A percentile compares a stretch with the other conserved stretches of the same genome.
Conservation (phyloP, 2,797 vertebrate species). For the Diplodus sargus region DNA sequence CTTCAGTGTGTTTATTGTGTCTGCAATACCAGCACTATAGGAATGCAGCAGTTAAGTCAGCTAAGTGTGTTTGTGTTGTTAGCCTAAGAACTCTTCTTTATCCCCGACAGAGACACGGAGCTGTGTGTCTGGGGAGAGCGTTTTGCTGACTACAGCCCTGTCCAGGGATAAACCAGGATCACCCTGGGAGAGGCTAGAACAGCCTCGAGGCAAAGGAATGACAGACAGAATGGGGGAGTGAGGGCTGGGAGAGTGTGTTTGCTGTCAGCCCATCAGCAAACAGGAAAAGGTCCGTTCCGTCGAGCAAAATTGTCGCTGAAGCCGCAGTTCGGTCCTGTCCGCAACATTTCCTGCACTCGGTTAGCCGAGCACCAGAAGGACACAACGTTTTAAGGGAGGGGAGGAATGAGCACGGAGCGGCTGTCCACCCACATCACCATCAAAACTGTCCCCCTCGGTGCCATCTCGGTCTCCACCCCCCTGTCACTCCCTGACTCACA, state of each 20-base stretch:
- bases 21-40: not conserved
- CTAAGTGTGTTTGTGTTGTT: constrained; percentile 5
- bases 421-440: constrained; percentile 43
- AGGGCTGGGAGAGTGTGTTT: constrained; percentile 62
- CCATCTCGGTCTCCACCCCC: constrained; percentile 33
- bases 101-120: constrained; percentile 30
- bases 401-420: constrained; percentile 43
- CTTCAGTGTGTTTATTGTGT: constrained; percentile 14
- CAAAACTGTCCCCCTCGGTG: constrained; percentile 39
- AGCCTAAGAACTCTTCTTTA: constrained; percentile 20
- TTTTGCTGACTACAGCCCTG: constrained; percentile 48
- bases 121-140: constrained; percentile 35
- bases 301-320: constrained; percentile 59
- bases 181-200: constrained; percentile 52
- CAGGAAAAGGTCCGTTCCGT: constrained; percentile 71
- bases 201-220: constrained; percentile 53
- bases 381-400: constrained; percentile 36
- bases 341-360: constrained; percentile 59
- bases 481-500: constrained; percentile 41
- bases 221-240: constrained; percentile 43
- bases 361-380: constrained; percentile 32
- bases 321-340: constrained; percentile 37
- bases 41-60: constrained; percentile 13
- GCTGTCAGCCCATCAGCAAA: constrained; percentile 66
- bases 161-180: constrained; percentile 62